Evolutionary conservation across 2,797 vertebrate genomes (phyloP).

Genomic region (Sebastes diploproa): DNA sequence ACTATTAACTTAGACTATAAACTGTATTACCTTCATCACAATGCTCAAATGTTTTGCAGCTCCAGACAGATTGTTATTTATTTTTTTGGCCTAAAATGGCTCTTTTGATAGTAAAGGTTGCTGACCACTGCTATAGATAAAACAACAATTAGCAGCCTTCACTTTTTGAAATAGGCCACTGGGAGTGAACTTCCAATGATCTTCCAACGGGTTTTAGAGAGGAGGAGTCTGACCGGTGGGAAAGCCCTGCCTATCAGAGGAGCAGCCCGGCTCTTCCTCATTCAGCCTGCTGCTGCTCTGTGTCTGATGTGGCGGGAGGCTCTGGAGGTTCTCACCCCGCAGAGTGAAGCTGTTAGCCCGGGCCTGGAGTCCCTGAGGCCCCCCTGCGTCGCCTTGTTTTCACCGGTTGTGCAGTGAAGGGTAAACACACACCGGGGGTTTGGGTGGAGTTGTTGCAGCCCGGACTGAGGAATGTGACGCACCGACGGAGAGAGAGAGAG

Average conservation of each 20-base stretch:
- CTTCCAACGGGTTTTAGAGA: slow-evolving; percentile 17
- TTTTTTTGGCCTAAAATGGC: too few relatives aligned
- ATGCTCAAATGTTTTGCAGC: too few relatives aligned
- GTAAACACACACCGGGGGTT: neutral
- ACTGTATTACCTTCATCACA: too few relatives aligned
- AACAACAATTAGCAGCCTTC: neutral
- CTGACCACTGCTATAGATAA: neutral
- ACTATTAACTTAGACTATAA: too few relatives aligned
- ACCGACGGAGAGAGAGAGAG: slow-evolving; percentile 13
- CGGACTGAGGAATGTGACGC: slow-evolving; percentile 68
- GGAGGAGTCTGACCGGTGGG: slow-evolving; percentile 72
- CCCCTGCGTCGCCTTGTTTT: neutral
- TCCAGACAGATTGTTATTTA: too few relatives aligned
- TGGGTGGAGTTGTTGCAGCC: slow-evolving; percentile 38
- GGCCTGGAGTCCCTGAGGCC: slow-evolving; percentile 21
- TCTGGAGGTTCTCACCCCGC: slow-evolving; percentile 24
- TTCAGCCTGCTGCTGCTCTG: slow-evolving; percentile 22
- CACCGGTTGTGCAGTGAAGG: slow-evolving; percentile 7
- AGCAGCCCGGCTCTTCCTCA: slow-evolving; percentile 50
- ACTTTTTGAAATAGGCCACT: slow-evolving; percentile 55
- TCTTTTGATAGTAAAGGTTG: too few relatives aligned
- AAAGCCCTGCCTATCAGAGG: slow-evolving; percentile 46
- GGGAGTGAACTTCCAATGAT: slow-evolving; percentile 49
- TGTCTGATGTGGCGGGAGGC: slow-evolving; percentile 24
- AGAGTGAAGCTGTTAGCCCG: slow-evolving; percentile 26